Evolutionary conservation across 2,888 invertebrate genomes (phyloP).

Genomic region (Stramonita haemastoma): DNA sequence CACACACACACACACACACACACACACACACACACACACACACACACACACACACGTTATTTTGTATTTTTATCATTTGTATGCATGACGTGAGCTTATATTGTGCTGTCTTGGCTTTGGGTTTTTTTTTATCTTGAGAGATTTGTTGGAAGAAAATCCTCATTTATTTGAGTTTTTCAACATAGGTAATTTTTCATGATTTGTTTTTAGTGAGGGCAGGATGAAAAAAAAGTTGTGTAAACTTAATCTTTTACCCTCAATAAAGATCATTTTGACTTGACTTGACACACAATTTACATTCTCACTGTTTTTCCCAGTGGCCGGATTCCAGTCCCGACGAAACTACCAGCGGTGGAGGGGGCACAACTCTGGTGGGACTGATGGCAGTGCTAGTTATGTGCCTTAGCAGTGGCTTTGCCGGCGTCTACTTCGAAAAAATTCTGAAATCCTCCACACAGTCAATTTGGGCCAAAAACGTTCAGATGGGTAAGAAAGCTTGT

Average conservation of each 20-base stretch:
- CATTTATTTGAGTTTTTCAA: too few relatives aligned
- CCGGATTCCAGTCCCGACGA: neutral
- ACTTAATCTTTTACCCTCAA: too few relatives aligned
- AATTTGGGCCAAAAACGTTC: slow-evolving; percentile 79
- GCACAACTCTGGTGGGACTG: slow-evolving; percentile 75
- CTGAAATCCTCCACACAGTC: slow-evolving; percentile 78
- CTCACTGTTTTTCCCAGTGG: neutral
- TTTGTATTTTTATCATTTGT: too few relatives aligned
- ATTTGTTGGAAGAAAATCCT: too few relatives aligned
- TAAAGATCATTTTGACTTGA: too few relatives aligned
- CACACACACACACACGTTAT: neutral
- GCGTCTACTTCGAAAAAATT: slow-evolving; percentile 81
- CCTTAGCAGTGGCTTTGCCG: slow-evolving; percentile 80
- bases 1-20: neutral
- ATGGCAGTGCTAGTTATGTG: slow-evolving; percentile 79
- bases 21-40: neutral
- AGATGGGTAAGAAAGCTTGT: slow-evolving; percentile 74
- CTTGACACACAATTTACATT: too few relatives aligned
- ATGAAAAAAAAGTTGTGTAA: too few relatives aligned
- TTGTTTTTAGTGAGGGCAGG: too few relatives aligned
- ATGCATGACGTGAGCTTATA: too few relatives aligned
- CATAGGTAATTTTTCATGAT: too few relatives aligned
- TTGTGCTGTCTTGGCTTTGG: too few relatives aligned
- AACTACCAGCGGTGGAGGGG: neutral
- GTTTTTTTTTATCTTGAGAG: too few relatives aligned